These are phyloP conservation scores for Neria commutata DNA, from an alignment of 2,888 invertebrate species.

Conservation along the genomic window DNA sequence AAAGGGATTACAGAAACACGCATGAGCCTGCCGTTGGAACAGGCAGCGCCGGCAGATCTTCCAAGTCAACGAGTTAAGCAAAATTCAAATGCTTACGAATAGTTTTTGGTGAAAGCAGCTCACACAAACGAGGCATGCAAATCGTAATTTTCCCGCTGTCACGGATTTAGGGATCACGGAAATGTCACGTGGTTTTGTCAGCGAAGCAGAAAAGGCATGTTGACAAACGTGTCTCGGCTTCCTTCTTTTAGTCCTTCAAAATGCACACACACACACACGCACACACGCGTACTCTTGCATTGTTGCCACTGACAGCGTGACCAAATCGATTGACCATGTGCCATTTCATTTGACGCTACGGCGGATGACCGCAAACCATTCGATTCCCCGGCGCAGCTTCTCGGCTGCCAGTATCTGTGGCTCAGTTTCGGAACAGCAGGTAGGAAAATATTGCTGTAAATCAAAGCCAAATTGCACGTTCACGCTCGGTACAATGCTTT, in stretches of 20 bases:
- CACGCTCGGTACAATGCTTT: too few relatives aligned
- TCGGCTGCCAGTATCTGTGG: too few relatives aligned
- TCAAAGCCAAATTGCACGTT: not conserved
- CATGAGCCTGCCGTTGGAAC: too few relatives aligned
- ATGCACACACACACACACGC: not conserved
- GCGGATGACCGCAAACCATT: not conserved
- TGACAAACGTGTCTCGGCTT: slow-evolving; percentile 34
- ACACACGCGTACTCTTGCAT: not conserved
- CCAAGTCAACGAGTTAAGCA: too few relatives aligned
- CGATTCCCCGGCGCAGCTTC: too few relatives aligned
- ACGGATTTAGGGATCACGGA: slow-evolving; percentile 27
- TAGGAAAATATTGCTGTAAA: not conserved
- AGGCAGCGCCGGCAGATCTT: too few relatives aligned
- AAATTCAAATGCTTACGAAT: not conserved
- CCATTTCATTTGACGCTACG: slow-evolving; percentile 32
- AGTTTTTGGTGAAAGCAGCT: slow-evolving; percentile 22
- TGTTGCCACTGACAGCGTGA: slow-evolving; percentile 53
- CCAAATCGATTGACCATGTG: slow-evolving; percentile 51
- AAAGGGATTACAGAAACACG: too few relatives aligned
- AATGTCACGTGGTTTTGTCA: slow-evolving; percentile 30
- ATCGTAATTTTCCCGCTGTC: not conserved
- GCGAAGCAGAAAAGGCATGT: slow-evolving; percentile 29
- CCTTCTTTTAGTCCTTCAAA: not conserved
- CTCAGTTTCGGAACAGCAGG: too few relatives aligned
- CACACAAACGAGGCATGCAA: slow-evolving; percentile 27